These are phyloP conservation scores for Anolis carolinensis DNA, from an alignment of 2,113 vertebrate genomes.

Conservation along the genomic window DNA sequence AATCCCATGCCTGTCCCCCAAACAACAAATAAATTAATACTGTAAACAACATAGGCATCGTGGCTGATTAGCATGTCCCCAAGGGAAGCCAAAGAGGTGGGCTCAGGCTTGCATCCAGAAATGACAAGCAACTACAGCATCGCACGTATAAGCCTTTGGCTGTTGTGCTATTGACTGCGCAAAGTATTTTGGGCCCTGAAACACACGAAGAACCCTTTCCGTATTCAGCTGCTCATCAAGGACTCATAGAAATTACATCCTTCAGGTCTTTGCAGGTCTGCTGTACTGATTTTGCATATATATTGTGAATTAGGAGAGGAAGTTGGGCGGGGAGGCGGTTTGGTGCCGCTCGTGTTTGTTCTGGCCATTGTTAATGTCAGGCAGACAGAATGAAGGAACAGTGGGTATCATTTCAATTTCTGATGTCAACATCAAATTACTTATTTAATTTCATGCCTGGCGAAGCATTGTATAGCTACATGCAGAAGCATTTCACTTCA, in stretches of 20 bases:
- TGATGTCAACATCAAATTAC: conserved; percentile 98
- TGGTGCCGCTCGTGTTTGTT: conserved; percentile 78
- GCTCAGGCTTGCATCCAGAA: background rate
- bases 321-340: conserved; percentile 71
- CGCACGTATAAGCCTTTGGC: background rate
- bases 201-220: conserved; percentile 45
- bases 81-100: conserved; percentile 15
- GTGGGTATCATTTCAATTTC: conserved; percentile 97
- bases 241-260: conserved; percentile 78
- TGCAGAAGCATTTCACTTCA: conserved; percentile 91
- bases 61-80: conserved; percentile 41
- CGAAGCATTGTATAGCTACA: conserved; percentile 95
- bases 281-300: conserved; percentile 80
- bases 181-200: conserved; percentile 59
- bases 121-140: conserved; percentile 2
- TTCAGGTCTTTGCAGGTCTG: conserved; percentile 72
- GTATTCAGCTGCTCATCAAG: conserved; percentile 67
- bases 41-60: conserved; percentile 38
- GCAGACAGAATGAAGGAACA: conserved; percentile 86
- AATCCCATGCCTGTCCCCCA: background rate
- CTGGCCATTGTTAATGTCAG: conserved; percentile 83
- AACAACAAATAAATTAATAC: background rate
- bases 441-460: conserved; percentile 99
- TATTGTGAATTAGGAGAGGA: conserved; percentile 79
- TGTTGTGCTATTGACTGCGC: conserved; percentile 1